phyloP scores from a whole-genome alignment of 2,888 invertebrate species.

The Onchidella celtica region DNA sequence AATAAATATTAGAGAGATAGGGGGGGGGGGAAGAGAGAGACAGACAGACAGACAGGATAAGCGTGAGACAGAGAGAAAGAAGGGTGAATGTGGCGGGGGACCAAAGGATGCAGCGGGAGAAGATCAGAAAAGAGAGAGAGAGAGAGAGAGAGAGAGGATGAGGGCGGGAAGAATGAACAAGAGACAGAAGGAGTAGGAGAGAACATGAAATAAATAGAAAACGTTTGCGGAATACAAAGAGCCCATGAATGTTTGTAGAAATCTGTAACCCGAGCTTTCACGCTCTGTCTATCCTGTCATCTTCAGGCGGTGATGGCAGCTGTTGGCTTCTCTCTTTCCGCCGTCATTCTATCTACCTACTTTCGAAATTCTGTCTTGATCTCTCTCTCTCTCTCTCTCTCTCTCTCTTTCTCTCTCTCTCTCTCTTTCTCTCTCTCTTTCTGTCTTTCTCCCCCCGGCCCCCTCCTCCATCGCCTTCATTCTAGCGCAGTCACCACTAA shows the following conservation, averaged over 20 bases:
- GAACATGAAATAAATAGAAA: neutral
- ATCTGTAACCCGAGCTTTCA: too few species aligned
- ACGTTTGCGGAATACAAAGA: too few species aligned
- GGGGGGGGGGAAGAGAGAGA: too few species aligned
- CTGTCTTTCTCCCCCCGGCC: neutral
- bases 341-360: too few species aligned
- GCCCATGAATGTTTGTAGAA: too few species aligned
- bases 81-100: too few species aligned
- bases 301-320: too few species aligned
- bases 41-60: too few species aligned
- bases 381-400: slow-evolving; percentile 11
- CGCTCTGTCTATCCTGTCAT: too few species aligned
- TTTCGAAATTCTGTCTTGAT: too few species aligned
- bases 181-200: neutral
- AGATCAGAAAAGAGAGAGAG: neutral
- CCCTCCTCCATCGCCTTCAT: neutral
- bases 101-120: neutral
- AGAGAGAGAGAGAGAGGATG: neutral
- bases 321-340: too few species aligned
- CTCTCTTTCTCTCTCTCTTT: neutral
- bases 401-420: slow-evolving; percentile 5
- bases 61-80: too few species aligned
- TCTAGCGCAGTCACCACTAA: neutral
- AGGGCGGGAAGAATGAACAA: neutral
- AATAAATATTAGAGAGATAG: neutral